Evolutionary conservation across 1,140 invertebrate genomes (phyloP), one percentile per base, ranked within the genome.

Genomic region (Harlomillsia oculata): DNA sequence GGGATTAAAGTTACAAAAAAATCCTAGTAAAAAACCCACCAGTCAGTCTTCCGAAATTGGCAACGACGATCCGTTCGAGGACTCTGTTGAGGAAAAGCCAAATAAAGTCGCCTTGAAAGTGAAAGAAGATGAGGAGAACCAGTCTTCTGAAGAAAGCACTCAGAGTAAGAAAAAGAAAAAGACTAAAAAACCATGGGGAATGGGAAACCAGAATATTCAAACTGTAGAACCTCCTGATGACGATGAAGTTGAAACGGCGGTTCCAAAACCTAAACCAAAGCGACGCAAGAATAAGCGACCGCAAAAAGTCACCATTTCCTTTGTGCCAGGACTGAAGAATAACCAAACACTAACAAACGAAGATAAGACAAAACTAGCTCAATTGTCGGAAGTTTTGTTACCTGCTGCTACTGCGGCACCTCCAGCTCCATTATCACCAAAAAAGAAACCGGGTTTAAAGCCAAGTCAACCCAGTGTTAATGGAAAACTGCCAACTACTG

Each of bases 81-180:
- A 48, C 16, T 48, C 45, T 5, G 26, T 26, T 5, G 45, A 48
- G 21, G 45, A 48, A 48, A 30, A 48, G 18, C 18, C 28, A 11
- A 30, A 48, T 21, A 48, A 48, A 32, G 45, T 48, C 16, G 45
- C n/a, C n/a, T n/a, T 48, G 1, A 48, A 48, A 32, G 8, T 48
- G n/a, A 48, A 48, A 34, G 29, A 14, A 20, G 8, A 3, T 11
- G 28, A 48, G 5, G 16, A 32, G 3, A 48, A 48, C 18, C 45
- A 48, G 18, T 32, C 45, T 20, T 16, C 16, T 46, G 44, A 29
- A 0, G 2, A n/a, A n/a, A 6, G 28, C 30, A 16, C 28, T 34
- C 8, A 8, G n/a, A 34, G 1, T 8, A 28, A 6, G 8, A 34
- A 34, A 48, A 1, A 16, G 25, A 28, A 2, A 9, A 25, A 26